Evolutionary conservation across 2,797 vertebrate species (phyloP).

Genomic region (Enteromius anoplus): DNA sequence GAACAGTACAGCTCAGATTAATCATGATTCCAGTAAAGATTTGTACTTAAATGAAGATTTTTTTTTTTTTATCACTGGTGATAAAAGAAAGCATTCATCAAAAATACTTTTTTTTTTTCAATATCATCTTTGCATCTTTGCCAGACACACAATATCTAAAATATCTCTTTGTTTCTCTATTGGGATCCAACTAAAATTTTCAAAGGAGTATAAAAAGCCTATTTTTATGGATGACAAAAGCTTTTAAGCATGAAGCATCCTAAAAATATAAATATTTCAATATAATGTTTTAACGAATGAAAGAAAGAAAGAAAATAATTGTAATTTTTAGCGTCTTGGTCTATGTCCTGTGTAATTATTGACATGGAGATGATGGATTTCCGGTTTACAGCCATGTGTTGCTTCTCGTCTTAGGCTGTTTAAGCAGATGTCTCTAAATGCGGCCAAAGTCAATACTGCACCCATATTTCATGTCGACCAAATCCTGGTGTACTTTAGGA

Average conservation of each 20-base stretch:
- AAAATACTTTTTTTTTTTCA: neutral
- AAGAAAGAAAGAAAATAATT: neutral
- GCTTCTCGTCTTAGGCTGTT: conserved; percentile 41
- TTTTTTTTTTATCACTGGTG: neutral
- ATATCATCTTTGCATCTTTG: neutral
- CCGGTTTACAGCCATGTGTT: conserved; percentile 22
- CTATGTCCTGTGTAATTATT: conserved; percentile 61
- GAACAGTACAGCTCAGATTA: neutral
- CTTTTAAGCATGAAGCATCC: neutral
- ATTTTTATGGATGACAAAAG: neutral
- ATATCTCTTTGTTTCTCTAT: neutral
- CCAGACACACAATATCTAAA: neutral
- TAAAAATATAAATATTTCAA: neutral
- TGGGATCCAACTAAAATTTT: neutral
- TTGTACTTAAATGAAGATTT: neutral
- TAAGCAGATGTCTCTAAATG: conserved; percentile 53
- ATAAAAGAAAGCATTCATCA: neutral
- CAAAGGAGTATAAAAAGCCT: neutral
- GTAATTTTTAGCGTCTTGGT: neutral
- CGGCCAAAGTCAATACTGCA: conserved; percentile 44
- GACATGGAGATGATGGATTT: conserved; percentile 16
- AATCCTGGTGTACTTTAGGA: conserved; percentile 9
- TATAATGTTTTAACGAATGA: neutral
- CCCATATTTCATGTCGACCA: conserved; percentile 20
- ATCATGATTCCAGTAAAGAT: conserved; percentile 14